Base-by-base conservation (phyloP, 2,888 invertebrate species). In the Nymphalis urticae region DNA sequence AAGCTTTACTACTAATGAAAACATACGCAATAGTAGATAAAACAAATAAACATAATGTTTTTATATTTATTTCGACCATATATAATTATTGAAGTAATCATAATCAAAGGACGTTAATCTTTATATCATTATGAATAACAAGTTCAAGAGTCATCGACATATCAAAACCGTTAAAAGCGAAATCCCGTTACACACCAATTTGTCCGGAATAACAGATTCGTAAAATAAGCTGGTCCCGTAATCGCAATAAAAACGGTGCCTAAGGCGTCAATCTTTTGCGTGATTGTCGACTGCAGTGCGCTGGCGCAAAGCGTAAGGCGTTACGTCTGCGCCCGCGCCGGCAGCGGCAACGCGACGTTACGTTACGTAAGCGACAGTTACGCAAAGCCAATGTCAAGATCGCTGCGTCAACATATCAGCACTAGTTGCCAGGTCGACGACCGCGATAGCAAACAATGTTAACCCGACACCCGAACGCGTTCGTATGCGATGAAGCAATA, bases 311-410 rank as follows among this genome's bases (percentile, higher is more conserved):
- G 42, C 58, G 32, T 19, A 5, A 42, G 58, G 58, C 58, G 19
- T 36, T 42, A 58, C 36, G 58, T 32, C 54, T 58, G 58, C 58
- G 19, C 36, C 19, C 76, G 73, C 56, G 75, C 68, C 24, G 50
- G 48, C 61, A 68, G 48, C 62, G 62, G 32, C 53, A 62, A 61
- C 42, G 58, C 58, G 36, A 58, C 73, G 75, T 74, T 68, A 70
- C 72, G 64, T 72, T 70, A 70, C 70, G 82, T 83, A 86, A 80
- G 75, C 74, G 73, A 78, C 80, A 81, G 82, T 86, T 85, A 85
- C 83, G 85, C 80, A 85, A 84, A 83, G 75, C 81, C 90, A 90
- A 89, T 90, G 91, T 90, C 90, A 91, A 89, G 90, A 89, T 72
- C 89, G 80, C 78, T 77, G 79, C 82, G 83, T 81, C 82, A 78